A percentile compares a stretch with the other conserved stretches of the same genome.
These are phyloP conservation scores for Sternotherus odoratus DNA, from an alignment of 2,797 vertebrate species.

Conservation along the genomic window DNA sequence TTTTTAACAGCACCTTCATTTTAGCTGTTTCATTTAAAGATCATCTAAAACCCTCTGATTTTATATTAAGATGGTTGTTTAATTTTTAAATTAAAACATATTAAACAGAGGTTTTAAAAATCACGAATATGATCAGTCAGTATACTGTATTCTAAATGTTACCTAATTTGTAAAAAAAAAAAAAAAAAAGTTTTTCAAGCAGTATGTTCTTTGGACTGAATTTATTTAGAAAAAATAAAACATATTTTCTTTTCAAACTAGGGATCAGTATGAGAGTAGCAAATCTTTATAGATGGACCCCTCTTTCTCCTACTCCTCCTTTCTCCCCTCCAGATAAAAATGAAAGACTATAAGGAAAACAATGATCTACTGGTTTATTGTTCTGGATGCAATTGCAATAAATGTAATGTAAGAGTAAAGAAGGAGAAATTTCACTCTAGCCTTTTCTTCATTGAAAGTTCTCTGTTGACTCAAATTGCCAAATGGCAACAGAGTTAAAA, in stretches of 20 bases:
- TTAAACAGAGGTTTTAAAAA: slow-evolving; percentile 72
- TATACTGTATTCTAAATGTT: slow-evolving; percentile 43
- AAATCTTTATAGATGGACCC: slow-evolving; percentile 46
- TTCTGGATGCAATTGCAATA: slow-evolving; percentile 67
- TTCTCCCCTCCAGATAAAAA: slow-evolving; percentile 41
- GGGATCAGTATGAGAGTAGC: slow-evolving; percentile 60
- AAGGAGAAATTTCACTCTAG: slow-evolving; percentile 43
- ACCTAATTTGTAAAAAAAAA: slow-evolving; percentile 36
- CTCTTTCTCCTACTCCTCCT: slow-evolving; percentile 50
- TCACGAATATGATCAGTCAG: slow-evolving; percentile 39
- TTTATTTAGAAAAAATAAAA: slow-evolving; percentile 18
- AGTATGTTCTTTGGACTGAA: slow-evolving; percentile 38
- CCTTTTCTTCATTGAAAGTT: slow-evolving; percentile 64
- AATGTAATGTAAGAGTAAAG: slow-evolving; percentile 39
- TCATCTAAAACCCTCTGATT: slow-evolving; percentile 70
- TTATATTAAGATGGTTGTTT: slow-evolving; percentile 61
- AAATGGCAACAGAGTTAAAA: slow-evolving; percentile 71
- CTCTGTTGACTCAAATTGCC: slow-evolving; percentile 70
- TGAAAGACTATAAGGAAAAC: slow-evolving; percentile 31
- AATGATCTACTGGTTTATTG: slow-evolving; percentile 18
- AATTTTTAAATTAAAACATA: slow-evolving; percentile 70
- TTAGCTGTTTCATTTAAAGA: slow-evolving; percentile 67
- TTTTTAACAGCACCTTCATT: slow-evolving; percentile 72
- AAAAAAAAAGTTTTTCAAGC: slow-evolving; percentile 40
- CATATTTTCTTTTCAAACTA: slow-evolving; percentile 50